A percentile compares a stretch with the other conserved stretches of the same genome.
Evolutionary conservation across 2,113 vertebrate genomes (phyloP).

Genomic region (Carassius carassius): DNA sequence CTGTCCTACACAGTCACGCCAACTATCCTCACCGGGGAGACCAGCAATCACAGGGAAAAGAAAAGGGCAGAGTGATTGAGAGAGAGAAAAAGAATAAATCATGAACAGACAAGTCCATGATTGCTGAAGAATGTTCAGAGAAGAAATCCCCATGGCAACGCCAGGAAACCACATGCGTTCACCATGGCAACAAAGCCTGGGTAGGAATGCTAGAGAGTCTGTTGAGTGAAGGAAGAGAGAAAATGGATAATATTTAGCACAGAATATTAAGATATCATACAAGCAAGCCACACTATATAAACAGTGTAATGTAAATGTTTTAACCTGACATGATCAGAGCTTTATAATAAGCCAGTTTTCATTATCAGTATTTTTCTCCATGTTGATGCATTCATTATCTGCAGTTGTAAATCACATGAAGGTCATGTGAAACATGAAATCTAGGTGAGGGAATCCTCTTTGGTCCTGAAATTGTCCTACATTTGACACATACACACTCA

Average conservation of each 20-base stretch:
- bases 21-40: conserved; percentile 1
- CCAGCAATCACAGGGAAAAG: not conserved
- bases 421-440: conserved; percentile 30
- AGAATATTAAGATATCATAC: too few species aligned
- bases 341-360: not conserved
- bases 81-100: not conserved
- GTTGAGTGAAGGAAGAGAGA: conserved; percentile 8
- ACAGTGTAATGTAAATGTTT: not conserved
- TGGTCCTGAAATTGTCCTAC: conserved; percentile 29
- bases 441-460: conserved; percentile 44
- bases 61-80: not conserved
- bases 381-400: not conserved
- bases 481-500: conserved; percentile 14
- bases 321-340: not conserved
- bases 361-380: not conserved
- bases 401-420: not conserved
- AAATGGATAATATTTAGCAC: too few species aligned
- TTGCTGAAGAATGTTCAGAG: conserved; percentile 35
- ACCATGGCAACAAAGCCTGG: conserved; percentile 45
- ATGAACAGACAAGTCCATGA: conserved; percentile 29
- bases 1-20: not conserved
- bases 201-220: conserved; percentile 26
- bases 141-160: conserved; percentile 49
- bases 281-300: not conserved
- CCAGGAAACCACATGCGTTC: conserved; percentile 46